phyloP scores from a whole-genome alignment of 1,140 invertebrate genomes.

The Bombus confusus region DNA sequence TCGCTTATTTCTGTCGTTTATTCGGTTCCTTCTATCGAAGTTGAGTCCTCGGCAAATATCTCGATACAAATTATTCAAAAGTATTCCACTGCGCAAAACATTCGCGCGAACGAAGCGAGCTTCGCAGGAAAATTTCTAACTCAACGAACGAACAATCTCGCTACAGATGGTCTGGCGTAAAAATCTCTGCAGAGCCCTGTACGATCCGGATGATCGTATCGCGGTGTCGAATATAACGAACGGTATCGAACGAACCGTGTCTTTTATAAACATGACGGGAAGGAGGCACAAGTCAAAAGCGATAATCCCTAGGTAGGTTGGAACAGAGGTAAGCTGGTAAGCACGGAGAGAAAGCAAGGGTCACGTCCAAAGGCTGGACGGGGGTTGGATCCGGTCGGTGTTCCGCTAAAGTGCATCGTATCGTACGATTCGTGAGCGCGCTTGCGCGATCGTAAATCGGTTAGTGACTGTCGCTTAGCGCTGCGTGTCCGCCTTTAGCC shows the following conservation, averaged over 20 bases:
- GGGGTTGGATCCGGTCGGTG: slow-evolving; percentile 35
- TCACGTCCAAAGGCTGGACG: slow-evolving; percentile 17
- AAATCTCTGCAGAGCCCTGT: not conserved
- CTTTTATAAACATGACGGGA: not conserved
- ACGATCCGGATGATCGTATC: too few relatives aligned
- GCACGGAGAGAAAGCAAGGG: slow-evolving; percentile 30
- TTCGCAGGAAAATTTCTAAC: too few relatives aligned
- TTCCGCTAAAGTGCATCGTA: slow-evolving; percentile 63
- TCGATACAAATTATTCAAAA: too few relatives aligned
- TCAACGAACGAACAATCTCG: too few relatives aligned
- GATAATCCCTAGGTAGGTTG: not conserved
- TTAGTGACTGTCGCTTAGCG: slow-evolving; percentile 68
- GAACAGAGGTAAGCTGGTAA: slow-evolving; percentile 31
- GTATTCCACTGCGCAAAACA: too few relatives aligned
- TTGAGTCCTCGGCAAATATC: too few relatives aligned
- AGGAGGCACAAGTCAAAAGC: slow-evolving; percentile 20
- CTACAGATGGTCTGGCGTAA: too few relatives aligned
- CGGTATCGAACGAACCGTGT: not conserved
- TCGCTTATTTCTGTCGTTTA: too few relatives aligned
- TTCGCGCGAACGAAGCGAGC: too few relatives aligned
- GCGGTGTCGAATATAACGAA: not conserved
- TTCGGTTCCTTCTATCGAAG: too few relatives aligned
- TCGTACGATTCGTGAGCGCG: slow-evolving; percentile 52
- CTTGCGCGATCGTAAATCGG: slow-evolving; percentile 69
- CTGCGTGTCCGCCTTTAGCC: slow-evolving; percentile 65